Evolutionary conservation across 2,113 vertebrate genomes (phyloP).

Genomic region (Plecotus auritus): DNA sequence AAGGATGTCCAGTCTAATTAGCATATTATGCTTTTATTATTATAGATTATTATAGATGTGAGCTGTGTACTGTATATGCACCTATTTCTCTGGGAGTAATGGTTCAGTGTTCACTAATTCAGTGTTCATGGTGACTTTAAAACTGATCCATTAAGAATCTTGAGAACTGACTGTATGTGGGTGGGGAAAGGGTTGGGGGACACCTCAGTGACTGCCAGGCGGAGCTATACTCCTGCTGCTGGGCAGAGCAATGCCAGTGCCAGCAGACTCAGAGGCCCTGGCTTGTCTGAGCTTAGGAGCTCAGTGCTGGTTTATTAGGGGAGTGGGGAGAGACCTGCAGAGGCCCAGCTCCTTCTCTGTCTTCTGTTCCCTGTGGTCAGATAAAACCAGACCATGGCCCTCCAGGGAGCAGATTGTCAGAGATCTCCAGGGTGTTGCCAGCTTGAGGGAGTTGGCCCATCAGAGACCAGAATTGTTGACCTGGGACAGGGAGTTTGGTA

Average conservation of each 20-base stretch:
- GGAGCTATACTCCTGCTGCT: no score
- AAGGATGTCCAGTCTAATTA: no score
- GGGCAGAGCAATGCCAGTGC: neutral
- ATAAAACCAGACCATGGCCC: neutral
- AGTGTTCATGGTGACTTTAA: neutral
- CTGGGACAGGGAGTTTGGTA: neutral
- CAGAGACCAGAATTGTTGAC: neutral
- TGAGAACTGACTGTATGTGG: neutral
- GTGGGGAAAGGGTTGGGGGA: neutral
- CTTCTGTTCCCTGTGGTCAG: neutral
- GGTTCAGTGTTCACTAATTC: neutral
- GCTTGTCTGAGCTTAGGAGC: neutral
- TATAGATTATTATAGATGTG: neutral
- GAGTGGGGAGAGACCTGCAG: neutral
- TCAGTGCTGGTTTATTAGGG: accelerated
- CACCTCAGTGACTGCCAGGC: neutral
- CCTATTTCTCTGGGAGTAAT: neutral
- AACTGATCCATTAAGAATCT: accelerated
- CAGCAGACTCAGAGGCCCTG: neutral
- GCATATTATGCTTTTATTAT: no score
- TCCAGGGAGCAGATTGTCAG: neutral
- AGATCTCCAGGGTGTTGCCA: neutral
- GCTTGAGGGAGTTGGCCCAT: neutral
- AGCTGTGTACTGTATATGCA: neutral
- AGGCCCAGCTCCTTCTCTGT: neutral